Percentiles rank a stretch among this genome's conserved stretches.
Evolutionary conservation across 2,113 vertebrate species (phyloP).

Genomic region (Ochotona curzoniae): DNA sequence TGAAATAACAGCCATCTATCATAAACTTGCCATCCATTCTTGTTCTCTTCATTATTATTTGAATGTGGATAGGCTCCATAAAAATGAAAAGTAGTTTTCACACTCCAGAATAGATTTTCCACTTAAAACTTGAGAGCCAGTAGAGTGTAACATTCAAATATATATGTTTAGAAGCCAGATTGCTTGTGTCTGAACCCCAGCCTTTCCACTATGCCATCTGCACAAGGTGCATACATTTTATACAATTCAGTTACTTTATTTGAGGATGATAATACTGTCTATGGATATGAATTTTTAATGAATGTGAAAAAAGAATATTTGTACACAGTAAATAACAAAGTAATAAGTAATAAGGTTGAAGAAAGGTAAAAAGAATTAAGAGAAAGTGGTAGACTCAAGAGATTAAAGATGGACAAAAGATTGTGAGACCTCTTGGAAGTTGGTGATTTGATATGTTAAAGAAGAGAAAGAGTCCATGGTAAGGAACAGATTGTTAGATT

Average conservation of each 20-base stretch:
- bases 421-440: background rate
- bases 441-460: background rate
- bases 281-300: background rate
- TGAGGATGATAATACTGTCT: background rate
- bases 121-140: constrained; percentile 31
- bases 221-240: background rate
- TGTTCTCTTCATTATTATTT: constrained; percentile 64
- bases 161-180: background rate
- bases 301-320: background rate
- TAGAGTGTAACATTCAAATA: background rate
- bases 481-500: background rate
- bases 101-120: constrained; percentile 31
- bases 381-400: background rate
- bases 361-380: background rate
- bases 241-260: constrained; percentile 5
- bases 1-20: constrained; percentile 69
- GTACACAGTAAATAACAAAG: background rate
- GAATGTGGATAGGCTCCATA: constrained; percentile 48
- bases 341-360: too few relatives aligned
- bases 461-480: background rate
- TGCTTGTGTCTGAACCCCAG: background rate
- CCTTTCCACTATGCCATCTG: background rate
- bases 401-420: background rate
- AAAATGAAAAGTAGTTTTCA: constrained; percentile 63
- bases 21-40: constrained; percentile 63